A percentile compares a stretch with the other conserved stretches of the same genome.
These are phyloP conservation scores for Psophia crepitans DNA, from an alignment of 2,113 vertebrate genomes.

Conservation along the genomic window DNA sequence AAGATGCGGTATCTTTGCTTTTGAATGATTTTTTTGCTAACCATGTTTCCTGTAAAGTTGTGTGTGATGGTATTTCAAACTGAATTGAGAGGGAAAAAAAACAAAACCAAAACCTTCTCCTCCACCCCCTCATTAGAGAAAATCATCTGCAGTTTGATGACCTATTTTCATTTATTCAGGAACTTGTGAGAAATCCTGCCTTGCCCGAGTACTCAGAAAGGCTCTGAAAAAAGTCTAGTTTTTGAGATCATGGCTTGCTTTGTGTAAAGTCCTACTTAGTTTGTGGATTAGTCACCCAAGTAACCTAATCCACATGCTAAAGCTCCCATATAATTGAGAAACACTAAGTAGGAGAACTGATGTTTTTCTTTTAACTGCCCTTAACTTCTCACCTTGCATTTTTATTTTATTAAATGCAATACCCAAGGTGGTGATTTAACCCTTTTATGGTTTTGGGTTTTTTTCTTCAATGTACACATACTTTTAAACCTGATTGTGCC, in stretches of 20 bases:
- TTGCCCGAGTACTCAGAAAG: neutral
- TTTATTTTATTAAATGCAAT: conserved; percentile 10
- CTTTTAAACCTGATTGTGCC: neutral
- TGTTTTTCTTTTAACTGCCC: neutral
- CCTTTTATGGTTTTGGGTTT: neutral
- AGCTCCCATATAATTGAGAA: conserved; percentile 27
- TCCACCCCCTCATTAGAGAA: neutral
- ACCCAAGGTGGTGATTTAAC: neutral
- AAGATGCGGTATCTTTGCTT: neutral
- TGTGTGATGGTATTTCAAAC: neutral
- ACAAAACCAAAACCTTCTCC: neutral
- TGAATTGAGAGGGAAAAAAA: neutral
- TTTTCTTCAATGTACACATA: neutral
- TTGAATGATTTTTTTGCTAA: neutral
- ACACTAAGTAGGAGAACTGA: neutral
- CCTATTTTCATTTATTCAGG: conserved; percentile 23
- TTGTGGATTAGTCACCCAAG: conserved; percentile 22
- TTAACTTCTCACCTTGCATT: neutral
- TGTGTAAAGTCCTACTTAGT: conserved; percentile 32
- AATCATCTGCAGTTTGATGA: neutral
- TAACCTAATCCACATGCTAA: conserved; percentile 15
- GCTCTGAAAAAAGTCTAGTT: neutral
- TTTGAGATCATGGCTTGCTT: conserved; percentile 27
- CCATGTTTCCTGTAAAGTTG: neutral
- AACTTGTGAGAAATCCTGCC: neutral